These are phyloP conservation scores for Gymnarchus niloticus DNA, from an alignment of 2,113 vertebrate species.

Conservation along the genomic window DNA sequence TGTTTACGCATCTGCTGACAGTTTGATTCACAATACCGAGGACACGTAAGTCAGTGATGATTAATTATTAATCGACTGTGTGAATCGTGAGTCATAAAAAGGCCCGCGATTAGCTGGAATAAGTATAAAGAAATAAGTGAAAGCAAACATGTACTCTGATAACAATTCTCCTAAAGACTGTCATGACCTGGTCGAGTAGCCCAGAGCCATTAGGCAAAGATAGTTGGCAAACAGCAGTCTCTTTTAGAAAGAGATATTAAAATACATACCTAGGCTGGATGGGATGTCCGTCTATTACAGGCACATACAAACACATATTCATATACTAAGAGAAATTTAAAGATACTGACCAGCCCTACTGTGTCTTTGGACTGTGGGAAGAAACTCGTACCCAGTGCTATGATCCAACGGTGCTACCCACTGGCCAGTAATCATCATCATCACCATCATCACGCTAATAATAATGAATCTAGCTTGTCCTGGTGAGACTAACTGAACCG, in stretches of 20 bases:
- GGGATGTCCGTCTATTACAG: not conserved
- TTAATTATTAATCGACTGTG: conserved; percentile 10
- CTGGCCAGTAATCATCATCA: no score
- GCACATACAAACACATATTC: not conserved
- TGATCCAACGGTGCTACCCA: no score
- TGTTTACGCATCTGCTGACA: conserved; percentile 15
- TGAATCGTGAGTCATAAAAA: not conserved
- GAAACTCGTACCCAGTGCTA: no score
- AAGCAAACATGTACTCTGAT: not conserved
- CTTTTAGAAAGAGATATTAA: no score
- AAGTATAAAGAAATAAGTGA: not conserved
- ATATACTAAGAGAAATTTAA: not conserved
- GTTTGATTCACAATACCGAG: conserved; percentile 14
- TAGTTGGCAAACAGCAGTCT: no score
- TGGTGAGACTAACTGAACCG: not conserved
- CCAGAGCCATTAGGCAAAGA: no score
- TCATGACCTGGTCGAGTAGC: no score
- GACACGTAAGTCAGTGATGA: not conserved
- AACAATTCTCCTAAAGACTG: not conserved
- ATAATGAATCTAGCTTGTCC: not conserved
- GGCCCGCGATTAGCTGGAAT: not conserved
- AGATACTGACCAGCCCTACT: no score
- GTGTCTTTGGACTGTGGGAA: no score
- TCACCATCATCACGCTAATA: no score
- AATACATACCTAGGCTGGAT: no score